phyloP scores from a whole-genome alignment of 2,888 invertebrate species.

The Dynastes hyllus region DNA sequence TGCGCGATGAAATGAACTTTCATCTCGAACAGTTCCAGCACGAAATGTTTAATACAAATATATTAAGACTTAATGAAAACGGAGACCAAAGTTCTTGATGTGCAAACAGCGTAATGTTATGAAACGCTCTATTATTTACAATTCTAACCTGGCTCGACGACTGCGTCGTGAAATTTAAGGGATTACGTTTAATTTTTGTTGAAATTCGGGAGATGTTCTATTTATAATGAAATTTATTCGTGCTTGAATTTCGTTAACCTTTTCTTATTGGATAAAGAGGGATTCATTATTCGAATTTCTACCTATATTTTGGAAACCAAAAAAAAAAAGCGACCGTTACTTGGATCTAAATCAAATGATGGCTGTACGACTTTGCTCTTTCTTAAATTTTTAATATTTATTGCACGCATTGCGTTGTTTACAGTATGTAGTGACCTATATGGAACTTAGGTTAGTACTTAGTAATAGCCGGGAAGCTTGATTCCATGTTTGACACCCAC shows the following conservation, averaged over 20 bases:
- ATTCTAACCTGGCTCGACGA: conserved; percentile 9
- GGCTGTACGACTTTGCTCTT: neutral
- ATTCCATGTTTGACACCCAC: too few species aligned
- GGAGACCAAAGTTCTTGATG: conserved; percentile 43
- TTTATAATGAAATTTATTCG: conserved; percentile 34
- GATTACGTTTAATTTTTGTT: conserved; percentile 15
- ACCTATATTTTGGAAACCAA: neutral
- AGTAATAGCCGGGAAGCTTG: too few species aligned
- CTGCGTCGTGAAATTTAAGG: neutral
- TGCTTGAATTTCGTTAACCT: conserved; percentile 15
- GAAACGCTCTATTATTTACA: conserved; percentile 44
- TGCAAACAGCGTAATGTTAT: conserved; percentile 36
- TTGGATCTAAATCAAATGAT: neutral
- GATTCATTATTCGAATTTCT: conserved; percentile 16
- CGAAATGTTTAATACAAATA: conserved; percentile 54
- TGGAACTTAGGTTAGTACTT: too few species aligned
- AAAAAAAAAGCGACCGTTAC: neutral
- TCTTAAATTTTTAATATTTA: too few species aligned
- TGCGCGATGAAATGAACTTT: conserved; percentile 41
- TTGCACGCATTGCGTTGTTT: too few species aligned
- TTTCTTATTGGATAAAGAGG: conserved; percentile 8
- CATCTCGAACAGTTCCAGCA: conserved; percentile 48
- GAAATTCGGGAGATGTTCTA: conserved; percentile 25
- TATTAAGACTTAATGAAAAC: conserved; percentile 56
- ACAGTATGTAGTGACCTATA: too few species aligned